These are phyloP conservation scores for Phasianus colchicus DNA, from an alignment of 2,113 vertebrate species.

Conservation along the genomic window DNA sequence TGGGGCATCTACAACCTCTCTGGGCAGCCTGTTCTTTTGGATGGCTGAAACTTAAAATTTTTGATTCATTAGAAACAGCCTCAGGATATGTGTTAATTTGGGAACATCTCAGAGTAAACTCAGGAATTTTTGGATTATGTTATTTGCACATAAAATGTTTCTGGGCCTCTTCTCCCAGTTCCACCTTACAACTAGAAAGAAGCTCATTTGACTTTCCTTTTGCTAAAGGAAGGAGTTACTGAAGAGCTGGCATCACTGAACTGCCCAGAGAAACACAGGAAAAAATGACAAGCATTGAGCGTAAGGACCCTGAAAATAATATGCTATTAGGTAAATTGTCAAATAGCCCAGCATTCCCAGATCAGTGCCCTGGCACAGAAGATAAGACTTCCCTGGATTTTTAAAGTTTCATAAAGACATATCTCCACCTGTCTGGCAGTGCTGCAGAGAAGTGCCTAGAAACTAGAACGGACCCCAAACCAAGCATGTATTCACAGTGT, in stretches of 20 bases:
- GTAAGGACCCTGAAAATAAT: neutral
- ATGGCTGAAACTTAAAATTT: neutral
- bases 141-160: constrained; percentile 22
- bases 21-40: neutral
- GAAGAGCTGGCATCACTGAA: neutral
- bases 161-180: constrained; percentile 17
- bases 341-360: neutral
- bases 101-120: neutral
- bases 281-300: accelerated
- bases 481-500: neutral
- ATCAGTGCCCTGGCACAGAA: neutral
- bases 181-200: accelerated
- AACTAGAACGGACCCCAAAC: neutral
- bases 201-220: neutral
- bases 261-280: neutral
- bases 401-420: neutral
- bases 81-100: neutral
- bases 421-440: neutral
- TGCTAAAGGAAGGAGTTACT: neutral
- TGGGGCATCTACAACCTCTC: too few relatives aligned
- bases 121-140: neutral
- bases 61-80: neutral
- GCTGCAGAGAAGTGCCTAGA: neutral
- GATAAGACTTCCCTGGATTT: neutral
- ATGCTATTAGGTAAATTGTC: neutral